Percentiles rank a stretch among this genome's conserved stretches.
These are phyloP conservation scores for Pelosia muscerda DNA, from an alignment of 2,888 invertebrate species.

Conservation along the genomic window DNA sequence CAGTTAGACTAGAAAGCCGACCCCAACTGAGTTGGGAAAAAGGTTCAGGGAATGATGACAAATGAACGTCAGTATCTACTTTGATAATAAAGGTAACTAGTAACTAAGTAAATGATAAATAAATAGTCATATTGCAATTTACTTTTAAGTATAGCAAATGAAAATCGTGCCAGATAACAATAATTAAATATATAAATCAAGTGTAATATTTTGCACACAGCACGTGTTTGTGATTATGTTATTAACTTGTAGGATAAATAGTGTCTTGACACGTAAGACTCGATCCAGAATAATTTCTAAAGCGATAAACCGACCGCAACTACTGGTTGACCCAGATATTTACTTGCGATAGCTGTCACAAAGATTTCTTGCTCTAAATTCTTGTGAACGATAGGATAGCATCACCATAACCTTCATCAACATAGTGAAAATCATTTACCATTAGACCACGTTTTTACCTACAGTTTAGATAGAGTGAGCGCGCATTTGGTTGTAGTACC, in stretches of 20 bases:
- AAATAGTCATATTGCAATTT: not conserved
- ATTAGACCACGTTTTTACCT: too few species aligned
- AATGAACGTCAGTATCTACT: conserved; percentile 6
- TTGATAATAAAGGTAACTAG: not conserved
- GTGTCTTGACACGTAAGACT: not conserved
- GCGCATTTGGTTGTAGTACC: too few species aligned
- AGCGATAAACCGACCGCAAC: not conserved
- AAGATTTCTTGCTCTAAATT: not conserved
- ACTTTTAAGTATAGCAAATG: not conserved
- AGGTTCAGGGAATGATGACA: too few species aligned
- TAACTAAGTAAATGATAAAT: not conserved
- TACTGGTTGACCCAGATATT: not conserved
- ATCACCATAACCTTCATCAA: not conserved
- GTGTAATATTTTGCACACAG: not conserved
- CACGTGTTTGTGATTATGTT: not conserved
- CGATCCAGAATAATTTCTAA: not conserved
- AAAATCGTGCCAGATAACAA: not conserved
- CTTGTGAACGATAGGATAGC: not conserved
- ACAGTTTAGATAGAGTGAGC: too few species aligned
- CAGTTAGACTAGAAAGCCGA: too few species aligned
- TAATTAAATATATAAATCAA: not conserved
- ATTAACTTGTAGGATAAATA: not conserved
- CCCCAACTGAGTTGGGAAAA: too few species aligned
- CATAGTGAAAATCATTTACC: too few species aligned
- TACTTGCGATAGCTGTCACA: not conserved